Percentiles rank a stretch among this genome's conserved stretches.
These are phyloP conservation scores for Eretmochelys imbricata DNA, from an alignment of 2,113 vertebrate genomes.

Conservation along the genomic window DNA sequence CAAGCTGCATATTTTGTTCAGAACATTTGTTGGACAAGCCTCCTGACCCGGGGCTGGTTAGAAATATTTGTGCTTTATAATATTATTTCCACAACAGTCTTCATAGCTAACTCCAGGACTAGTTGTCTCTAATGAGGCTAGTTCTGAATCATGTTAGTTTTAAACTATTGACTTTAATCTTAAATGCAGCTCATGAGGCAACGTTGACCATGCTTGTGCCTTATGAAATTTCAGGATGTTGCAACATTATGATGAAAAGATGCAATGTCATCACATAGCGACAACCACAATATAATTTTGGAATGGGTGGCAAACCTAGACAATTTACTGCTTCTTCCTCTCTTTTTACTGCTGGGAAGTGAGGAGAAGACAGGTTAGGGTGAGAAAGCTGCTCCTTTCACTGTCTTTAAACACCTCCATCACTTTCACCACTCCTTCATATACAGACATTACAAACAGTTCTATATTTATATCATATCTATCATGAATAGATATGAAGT, in stretches of 20 bases:
- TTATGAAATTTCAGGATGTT: conserved; percentile 49
- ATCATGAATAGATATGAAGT: not conserved
- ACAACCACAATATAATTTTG: not conserved
- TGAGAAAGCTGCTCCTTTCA: not conserved
- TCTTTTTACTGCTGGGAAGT: not conserved
- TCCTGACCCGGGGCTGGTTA: not conserved
- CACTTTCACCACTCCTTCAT: not conserved
- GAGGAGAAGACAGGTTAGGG: not conserved
- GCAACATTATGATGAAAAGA: conserved; percentile 6
- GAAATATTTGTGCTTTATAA: not conserved
- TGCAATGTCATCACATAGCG: not conserved
- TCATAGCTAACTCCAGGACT: not conserved
- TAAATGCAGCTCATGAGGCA: not conserved
- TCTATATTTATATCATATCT: not conserved
- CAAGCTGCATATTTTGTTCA: not conserved
- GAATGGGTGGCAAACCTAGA: not conserved
- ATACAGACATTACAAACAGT: not conserved
- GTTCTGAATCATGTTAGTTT: not conserved
- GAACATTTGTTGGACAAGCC: not conserved
- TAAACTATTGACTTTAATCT: not conserved
- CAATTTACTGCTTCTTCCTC: not conserved
- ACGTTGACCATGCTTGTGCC: not conserved
- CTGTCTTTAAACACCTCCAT: not conserved
- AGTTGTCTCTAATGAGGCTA: not conserved
- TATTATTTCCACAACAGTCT: not conserved